These are phyloP conservation scores for Ormyrus thymus DNA, from an alignment of 2,888 invertebrate genomes.

Conservation along the genomic window DNA sequence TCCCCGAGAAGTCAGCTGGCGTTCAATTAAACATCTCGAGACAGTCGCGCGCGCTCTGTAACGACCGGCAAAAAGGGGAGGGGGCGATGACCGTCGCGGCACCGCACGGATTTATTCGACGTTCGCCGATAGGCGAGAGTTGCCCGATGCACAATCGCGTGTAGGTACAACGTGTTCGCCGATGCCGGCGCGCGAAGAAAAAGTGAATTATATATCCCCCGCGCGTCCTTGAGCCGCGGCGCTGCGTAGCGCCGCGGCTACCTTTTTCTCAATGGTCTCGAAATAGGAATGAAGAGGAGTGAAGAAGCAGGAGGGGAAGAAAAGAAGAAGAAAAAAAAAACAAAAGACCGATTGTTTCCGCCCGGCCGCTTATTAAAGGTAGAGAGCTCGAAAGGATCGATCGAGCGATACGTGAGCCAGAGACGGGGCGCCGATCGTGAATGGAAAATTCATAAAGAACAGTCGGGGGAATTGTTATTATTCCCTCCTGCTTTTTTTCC, in stretches of 20 bases:
- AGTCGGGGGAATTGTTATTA: slow-evolving; percentile 13
- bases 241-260: not conserved
- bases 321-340: slow-evolving; percentile 30
- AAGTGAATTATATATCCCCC: slow-evolving; percentile 2
- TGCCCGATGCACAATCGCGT: too few species aligned
- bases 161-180: too few species aligned
- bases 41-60: not conserved
- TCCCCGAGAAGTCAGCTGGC: slow-evolving; percentile 27
- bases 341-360: slow-evolving; percentile 56
- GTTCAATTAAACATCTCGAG: slow-evolving; percentile 33
- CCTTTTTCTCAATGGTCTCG: slow-evolving; percentile 7
- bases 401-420: slow-evolving; percentile 19
- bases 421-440: not conserved
- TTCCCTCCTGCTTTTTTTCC: not conserved
- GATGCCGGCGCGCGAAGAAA: not conserved
- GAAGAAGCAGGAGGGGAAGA: not conserved
- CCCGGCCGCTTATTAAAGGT: slow-evolving; percentile 39
- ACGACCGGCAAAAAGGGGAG: not conserved
- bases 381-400: slow-evolving; percentile 13
- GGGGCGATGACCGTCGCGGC: slow-evolving; percentile 9
- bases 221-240: slow-evolving; percentile 35
- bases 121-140: not conserved
- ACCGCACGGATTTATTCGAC: not conserved
- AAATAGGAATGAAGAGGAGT: not conserved
- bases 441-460: slow-evolving; percentile 26